Conservation (phyloP, 2,797 vertebrate genomes). For the Sebastes steindachneri region DNA sequence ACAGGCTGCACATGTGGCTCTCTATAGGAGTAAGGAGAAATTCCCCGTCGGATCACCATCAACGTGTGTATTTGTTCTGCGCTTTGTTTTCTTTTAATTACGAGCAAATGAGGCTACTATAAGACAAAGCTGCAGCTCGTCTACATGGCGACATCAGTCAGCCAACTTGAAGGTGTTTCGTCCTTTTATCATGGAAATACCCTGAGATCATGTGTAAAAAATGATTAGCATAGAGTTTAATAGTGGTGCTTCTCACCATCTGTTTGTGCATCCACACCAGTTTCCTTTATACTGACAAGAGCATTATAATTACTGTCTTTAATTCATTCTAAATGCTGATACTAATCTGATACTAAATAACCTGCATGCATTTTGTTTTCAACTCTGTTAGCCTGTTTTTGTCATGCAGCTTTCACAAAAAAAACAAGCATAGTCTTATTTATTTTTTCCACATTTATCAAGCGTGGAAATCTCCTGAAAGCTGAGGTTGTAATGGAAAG, state of each 20-base stretch:
- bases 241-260: conserved; percentile 46
- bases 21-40: not conserved
- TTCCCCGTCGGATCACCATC: conserved; percentile 33
- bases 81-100: conserved; percentile 81
- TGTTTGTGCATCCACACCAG: not conserved
- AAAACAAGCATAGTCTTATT: not conserved
- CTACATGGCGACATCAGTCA: conserved; percentile 69
- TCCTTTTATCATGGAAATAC: conserved; percentile 78
- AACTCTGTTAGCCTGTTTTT: not conserved
- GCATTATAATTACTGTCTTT: not conserved
- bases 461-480: conserved; percentile 13
- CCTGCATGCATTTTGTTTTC: not conserved
- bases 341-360: not conserved
- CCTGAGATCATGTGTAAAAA: conserved; percentile 65
- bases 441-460: conserved; percentile 42
- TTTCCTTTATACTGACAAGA: not conserved
- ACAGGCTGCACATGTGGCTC: conserved; percentile 37
- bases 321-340: not conserved
- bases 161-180: conserved; percentile 36
- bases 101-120: conserved; percentile 67
- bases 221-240: conserved; percentile 68
- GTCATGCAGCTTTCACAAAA: not conserved
- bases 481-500: conserved; percentile 31
- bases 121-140: conserved; percentile 52
- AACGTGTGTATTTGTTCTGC: conserved; percentile 74